These are phyloP conservation scores for Esox masquinongy DNA, from an alignment of 2,797 vertebrate species.

Conservation along the genomic window DNA sequence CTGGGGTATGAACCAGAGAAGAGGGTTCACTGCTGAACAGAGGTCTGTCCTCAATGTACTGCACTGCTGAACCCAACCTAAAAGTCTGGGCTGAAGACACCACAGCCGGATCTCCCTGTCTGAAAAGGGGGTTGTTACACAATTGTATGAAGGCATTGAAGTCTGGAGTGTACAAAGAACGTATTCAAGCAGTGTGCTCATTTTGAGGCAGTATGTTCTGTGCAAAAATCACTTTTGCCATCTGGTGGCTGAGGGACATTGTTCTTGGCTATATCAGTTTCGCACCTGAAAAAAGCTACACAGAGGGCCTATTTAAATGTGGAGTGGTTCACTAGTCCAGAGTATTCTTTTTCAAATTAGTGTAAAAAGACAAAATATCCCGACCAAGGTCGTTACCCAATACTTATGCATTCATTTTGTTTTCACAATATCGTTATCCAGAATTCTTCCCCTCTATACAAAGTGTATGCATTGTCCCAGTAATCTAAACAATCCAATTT, in stretches of 20 bases:
- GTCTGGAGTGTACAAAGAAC: constrained; percentile 59
- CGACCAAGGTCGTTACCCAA: background rate
- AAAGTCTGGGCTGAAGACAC: constrained; percentile 16
- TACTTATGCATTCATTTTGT: background rate
- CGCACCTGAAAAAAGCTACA: background rate
- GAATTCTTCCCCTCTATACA: background rate
- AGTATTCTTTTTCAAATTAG: background rate
- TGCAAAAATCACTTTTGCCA: constrained; percentile 44
- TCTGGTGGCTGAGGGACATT: constrained; percentile 40
- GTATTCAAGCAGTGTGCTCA: constrained; percentile 60
- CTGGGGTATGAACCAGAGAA: constrained; percentile 7
- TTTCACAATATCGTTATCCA: background rate
- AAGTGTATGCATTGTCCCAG: background rate
- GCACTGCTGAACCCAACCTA: constrained; percentile 14
- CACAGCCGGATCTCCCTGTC: constrained; percentile 10
- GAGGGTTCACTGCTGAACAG: constrained; percentile 4
- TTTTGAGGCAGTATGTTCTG: constrained; percentile 47
- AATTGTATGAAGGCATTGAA: constrained; percentile 57
- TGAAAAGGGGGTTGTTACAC: constrained; percentile 60
- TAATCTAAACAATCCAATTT: background rate
- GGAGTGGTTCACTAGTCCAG: background rate
- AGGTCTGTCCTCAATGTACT: background rate
- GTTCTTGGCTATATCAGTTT: constrained; percentile 3
- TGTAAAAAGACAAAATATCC: background rate
- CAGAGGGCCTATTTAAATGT: background rate